These are phyloP conservation scores for Xylota segnis DNA, from an alignment of 2,888 invertebrate species.

Conservation along the genomic window DNA sequence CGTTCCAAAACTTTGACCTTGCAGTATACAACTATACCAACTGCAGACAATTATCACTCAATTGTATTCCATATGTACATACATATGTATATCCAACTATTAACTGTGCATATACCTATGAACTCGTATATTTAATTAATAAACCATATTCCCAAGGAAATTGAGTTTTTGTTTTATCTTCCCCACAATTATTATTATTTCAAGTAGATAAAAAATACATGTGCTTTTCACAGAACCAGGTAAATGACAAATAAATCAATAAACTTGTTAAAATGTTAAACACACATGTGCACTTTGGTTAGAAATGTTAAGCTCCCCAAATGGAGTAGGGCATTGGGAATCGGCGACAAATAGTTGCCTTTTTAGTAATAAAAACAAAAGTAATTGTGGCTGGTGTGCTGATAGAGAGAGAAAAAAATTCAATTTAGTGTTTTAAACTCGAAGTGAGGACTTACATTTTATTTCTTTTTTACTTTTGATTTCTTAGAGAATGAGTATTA, in stretches of 20 bases:
- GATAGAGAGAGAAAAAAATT: not conserved
- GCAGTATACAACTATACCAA: not conserved
- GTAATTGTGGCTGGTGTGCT: not conserved
- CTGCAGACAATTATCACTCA: not conserved
- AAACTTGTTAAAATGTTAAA: slow-evolving; percentile 19
- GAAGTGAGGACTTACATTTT: no score
- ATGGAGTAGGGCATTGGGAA: not conserved
- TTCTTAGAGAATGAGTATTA: no score
- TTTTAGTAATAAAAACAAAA: not conserved
- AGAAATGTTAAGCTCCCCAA: slow-evolving; percentile 1
- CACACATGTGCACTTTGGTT: slow-evolving; percentile 6
- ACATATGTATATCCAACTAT: no score
- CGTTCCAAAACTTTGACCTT: no score
- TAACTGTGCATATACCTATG: not conserved
- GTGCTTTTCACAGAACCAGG: not conserved
- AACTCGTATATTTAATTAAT: not conserved
- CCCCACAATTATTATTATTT: not conserved
- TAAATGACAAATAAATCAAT: slow-evolving; percentile 17
- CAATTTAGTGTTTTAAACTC: not conserved
- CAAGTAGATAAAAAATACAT: not conserved
- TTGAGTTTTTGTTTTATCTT: not conserved
- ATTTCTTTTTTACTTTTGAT: no score
- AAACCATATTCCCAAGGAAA: not conserved
- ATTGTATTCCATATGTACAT: not conserved
- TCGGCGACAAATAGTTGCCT: not conserved